phyloP scores from a whole-genome alignment of 30 jellyfish, hydroid and myxozoan genomes.

The Chironex yamaguchii region DNA sequence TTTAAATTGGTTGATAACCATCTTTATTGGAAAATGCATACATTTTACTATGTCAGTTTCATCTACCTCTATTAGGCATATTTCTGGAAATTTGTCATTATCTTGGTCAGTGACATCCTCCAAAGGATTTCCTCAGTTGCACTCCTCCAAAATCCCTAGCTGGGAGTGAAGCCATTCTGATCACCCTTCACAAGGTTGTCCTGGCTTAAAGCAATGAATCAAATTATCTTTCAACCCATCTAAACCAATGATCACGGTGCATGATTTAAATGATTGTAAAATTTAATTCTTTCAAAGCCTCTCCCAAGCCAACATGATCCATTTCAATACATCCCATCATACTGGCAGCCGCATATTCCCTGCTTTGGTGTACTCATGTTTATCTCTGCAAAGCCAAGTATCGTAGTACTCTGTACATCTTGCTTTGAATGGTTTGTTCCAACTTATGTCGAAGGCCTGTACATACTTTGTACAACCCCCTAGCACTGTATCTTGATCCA shows the following conservation, averaged over 20 bases:
- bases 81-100: no score
- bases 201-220: background rate
- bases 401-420: background rate
- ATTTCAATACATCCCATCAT: no score
- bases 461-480: background rate
- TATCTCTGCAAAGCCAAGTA: background rate
- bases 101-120: no score
- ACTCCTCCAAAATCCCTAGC: no score
- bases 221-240: background rate
- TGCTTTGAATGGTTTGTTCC: background rate
- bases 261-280: background rate
- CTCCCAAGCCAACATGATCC: background rate
- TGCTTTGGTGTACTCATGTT: background rate
- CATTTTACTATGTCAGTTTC: no score
- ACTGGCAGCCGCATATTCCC: background rate
- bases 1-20: no score
- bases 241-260: background rate
- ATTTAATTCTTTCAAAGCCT: background rate
- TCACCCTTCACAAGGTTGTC: background rate
- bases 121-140: no score
- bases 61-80: no score
- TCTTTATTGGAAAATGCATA: no score
- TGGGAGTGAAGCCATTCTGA: no score
- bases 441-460: background rate
- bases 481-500: background rate